phyloP scores from a whole-genome alignment of 2,888 invertebrate genomes.

The Myopa tessellatipennis region DNA sequence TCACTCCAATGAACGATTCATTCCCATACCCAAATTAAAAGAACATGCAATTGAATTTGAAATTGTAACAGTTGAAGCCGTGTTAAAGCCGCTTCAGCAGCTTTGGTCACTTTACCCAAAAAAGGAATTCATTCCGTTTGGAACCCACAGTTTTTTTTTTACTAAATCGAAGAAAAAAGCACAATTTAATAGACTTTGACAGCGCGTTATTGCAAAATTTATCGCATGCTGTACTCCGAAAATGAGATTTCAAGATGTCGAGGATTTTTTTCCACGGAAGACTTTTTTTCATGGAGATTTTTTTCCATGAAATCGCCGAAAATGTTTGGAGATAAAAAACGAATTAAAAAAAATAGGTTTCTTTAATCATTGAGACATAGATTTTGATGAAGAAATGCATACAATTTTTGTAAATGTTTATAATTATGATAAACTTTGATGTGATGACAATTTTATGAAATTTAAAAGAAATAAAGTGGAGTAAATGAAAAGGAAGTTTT shows the following conservation, averaged over 20 bases:
- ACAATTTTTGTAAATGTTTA: neutral
- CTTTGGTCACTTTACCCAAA: neutral
- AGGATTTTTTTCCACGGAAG: neutral
- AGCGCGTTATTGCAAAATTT: slow-evolving; percentile 7
- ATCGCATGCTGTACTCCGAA: neutral
- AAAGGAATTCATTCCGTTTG: slow-evolving; percentile 12
- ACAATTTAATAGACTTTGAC: slow-evolving; percentile 31
- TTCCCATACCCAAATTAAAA: slow-evolving; percentile 9
- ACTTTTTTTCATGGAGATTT: neutral
- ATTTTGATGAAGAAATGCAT: neutral
- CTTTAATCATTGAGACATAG: neutral
- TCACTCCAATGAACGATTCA: neutral
- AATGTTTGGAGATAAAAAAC: neutral
- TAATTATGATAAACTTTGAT: neutral
- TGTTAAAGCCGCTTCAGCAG: neutral
- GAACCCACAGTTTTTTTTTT: neutral
- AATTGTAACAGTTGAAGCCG: slow-evolving; percentile 5
- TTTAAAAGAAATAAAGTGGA: neutral
- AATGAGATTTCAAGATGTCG: neutral
- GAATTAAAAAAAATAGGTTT: neutral
- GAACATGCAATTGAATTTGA: slow-evolving; percentile 23
- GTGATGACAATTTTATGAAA: too few species aligned
- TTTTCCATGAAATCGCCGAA: neutral
- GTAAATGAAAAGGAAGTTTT: slow-evolving; percentile 1
- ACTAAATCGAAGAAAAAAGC: neutral